These are phyloP conservation scores for Lutraria lutraria DNA, from an alignment of 2,888 invertebrate species.

Conservation along the genomic window DNA sequence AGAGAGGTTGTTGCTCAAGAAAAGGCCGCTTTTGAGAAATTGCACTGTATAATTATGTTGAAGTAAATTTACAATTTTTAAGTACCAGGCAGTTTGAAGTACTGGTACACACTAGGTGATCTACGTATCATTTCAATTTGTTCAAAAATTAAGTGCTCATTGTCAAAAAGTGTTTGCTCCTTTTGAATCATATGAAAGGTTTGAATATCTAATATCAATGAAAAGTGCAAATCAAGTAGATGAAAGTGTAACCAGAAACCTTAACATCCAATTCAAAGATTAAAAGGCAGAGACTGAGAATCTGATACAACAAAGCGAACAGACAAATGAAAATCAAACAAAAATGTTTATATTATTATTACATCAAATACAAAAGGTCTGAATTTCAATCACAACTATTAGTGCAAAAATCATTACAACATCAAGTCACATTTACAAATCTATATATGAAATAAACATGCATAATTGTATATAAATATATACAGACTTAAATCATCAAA, in stretches of 20 bases:
- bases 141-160: too few species aligned
- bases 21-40: too few species aligned
- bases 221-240: not conserved
- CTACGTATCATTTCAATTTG: too few species aligned
- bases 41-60: too few species aligned
- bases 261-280: not conserved
- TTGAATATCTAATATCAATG: not conserved
- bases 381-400: not conserved
- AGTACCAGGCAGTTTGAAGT: too few species aligned
- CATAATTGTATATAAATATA: not conserved
- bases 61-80: too few species aligned
- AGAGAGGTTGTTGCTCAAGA: too few species aligned
- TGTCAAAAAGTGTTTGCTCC: too few species aligned
- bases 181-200: too few species aligned
- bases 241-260: not conserved
- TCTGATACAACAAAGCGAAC: not conserved
- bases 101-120: too few species aligned
- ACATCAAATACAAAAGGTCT: not conserved
- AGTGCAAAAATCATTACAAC: constrained; percentile 16
- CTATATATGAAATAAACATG: not conserved
- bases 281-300: not conserved
- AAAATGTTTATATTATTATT: not conserved
- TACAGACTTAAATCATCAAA: not conserved
- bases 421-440: not conserved
- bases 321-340: not conserved